phyloP scores from a whole-genome alignment of 2,113 vertebrate species.

The Labrus mixtus region DNA sequence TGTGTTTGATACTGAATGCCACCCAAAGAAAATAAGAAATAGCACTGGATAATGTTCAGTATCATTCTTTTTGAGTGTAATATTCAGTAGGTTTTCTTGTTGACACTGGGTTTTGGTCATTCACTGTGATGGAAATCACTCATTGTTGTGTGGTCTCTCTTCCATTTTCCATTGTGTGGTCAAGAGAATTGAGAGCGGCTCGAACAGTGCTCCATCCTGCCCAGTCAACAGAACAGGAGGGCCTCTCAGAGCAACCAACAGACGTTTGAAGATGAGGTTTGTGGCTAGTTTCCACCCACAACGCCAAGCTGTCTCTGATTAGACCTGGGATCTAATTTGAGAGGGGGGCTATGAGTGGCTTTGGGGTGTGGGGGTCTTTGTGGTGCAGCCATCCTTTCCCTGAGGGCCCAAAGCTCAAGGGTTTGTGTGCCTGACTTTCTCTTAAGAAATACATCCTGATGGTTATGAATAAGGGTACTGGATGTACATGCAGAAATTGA shows the following conservation, averaged over 20 bases:
- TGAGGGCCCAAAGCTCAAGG: slow-evolving; percentile 57
- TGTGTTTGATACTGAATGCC: neutral
- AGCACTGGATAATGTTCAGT: slow-evolving; percentile 26
- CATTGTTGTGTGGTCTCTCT: slow-evolving; percentile 77
- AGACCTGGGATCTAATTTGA: slow-evolving; percentile 81
- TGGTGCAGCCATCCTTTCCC: slow-evolving; percentile 61
- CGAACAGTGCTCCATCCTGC: slow-evolving; percentile 68
- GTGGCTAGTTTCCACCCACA: slow-evolving; percentile 82
- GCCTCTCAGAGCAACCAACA: slow-evolving; percentile 73
- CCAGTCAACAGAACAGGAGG: slow-evolving; percentile 76
- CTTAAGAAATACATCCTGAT: slow-evolving; percentile 66
- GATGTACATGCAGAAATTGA: slow-evolving; percentile 51
- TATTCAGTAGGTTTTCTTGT: slow-evolving; percentile 46
- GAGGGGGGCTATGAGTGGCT: slow-evolving; percentile 67
- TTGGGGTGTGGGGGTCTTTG: slow-evolving; percentile 56
- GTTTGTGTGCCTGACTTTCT: slow-evolving; percentile 75
- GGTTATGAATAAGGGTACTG: slow-evolving; percentile 42
- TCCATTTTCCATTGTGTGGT: slow-evolving; percentile 80
- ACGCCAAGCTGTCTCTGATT: slow-evolving; percentile 80
- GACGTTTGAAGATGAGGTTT: slow-evolving; percentile 81
- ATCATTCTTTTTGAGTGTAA: slow-evolving; percentile 28
- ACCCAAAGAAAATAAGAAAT: slow-evolving; percentile 39
- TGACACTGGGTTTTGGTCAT: slow-evolving; percentile 54
- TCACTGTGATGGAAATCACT: slow-evolving; percentile 66
- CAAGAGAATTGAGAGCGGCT: slow-evolving; percentile 67